These are phyloP conservation scores for Centropus bengalensis DNA, from an alignment of 2,113 vertebrate species.

Conservation along the genomic window DNA sequence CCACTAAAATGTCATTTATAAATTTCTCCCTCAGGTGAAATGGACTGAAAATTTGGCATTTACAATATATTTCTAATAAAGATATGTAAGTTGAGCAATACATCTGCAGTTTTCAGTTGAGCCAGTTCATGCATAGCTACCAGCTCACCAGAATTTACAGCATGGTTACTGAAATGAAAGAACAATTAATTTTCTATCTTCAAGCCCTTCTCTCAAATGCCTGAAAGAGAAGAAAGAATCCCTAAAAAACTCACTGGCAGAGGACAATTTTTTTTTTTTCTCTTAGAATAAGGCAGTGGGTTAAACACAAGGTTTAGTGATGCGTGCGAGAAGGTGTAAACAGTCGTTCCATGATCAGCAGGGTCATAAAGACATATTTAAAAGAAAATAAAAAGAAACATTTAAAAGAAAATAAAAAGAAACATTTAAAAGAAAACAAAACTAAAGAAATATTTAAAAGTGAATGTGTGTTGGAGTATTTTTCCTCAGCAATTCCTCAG, in stretches of 20 bases:
- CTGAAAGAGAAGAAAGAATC: neutral
- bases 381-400: too few relatives aligned
- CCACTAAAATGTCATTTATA: neutral
- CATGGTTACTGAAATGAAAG: neutral
- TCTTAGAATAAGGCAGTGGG: neutral
- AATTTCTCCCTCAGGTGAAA: neutral
- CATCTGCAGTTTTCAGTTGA: neutral
- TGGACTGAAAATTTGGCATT: neutral
- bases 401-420: too few relatives aligned
- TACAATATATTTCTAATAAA: neutral
- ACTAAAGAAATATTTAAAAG: neutral
- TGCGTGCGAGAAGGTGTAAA: neutral
- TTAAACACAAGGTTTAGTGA: neutral
- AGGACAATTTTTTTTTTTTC: neutral
- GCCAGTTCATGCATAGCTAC: fast-evolving
- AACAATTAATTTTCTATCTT: neutral
- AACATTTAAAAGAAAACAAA: too few relatives aligned
- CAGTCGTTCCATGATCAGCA: neutral
- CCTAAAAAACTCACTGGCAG: neutral
- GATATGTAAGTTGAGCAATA: neutral
- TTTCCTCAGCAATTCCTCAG: neutral
- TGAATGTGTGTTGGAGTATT: neutral
- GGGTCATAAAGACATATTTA: neutral
- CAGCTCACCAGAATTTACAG: neutral
- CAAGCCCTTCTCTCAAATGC: neutral